phyloP scores from a whole-genome alignment of 2,113 vertebrate species.

The Corynorhinus townsendii region DNA sequence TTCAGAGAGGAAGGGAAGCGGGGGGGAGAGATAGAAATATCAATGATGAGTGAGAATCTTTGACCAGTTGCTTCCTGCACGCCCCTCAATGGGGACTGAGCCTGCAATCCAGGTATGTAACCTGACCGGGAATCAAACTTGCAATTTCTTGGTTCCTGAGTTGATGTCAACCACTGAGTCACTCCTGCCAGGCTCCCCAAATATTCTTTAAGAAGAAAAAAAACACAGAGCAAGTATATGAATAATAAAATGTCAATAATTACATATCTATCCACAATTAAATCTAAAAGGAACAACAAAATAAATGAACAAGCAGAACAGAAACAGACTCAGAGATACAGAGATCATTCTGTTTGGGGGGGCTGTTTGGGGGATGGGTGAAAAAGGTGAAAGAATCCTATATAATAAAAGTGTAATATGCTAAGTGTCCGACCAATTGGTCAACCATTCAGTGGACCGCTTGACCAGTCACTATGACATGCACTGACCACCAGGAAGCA shows the following conservation, averaged over 20 bases:
- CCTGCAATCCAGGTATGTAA: neutral
- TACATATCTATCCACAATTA: neutral
- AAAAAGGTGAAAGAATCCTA: neutral
- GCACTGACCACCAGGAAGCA: no score
- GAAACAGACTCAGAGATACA: neutral
- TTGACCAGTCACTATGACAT: no score
- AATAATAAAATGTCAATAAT: neutral
- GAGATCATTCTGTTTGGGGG: neutral
- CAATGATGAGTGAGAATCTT: neutral
- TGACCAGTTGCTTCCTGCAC: neutral
- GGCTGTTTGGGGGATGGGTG: neutral
- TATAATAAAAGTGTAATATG: no score
- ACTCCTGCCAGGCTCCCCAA: no score
- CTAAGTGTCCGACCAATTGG: no score
- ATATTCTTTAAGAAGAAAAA: neutral
- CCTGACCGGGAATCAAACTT: neutral
- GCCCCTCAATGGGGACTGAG: no score
- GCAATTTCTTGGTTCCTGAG: neutral
- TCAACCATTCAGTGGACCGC: no score
- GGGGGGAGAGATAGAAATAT: neutral
- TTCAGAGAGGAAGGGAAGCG: neutral
- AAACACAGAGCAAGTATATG: neutral
- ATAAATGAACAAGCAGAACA: neutral
- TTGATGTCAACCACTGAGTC: neutral
- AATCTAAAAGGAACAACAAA: neutral